These are phyloP conservation scores for Heliconius hewitsoni DNA, from an alignment of 1,140 invertebrate species.

Conservation along the genomic window DNA sequence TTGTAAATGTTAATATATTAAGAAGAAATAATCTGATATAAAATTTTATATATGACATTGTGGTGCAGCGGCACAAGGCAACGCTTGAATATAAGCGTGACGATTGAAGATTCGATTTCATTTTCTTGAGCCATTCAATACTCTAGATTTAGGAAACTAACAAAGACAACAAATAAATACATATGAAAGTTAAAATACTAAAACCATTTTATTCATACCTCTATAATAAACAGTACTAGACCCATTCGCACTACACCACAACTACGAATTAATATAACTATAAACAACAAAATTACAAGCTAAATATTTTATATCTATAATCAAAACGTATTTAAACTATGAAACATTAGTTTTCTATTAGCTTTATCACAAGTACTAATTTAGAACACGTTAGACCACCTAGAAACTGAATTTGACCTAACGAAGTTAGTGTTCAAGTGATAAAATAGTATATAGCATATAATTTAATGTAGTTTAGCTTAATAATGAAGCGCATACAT, in stretches of 20 bases:
- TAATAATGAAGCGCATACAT: not conserved
- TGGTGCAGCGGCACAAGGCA: no score
- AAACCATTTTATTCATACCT: no score
- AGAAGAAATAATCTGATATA: no score
- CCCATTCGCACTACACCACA: not conserved
- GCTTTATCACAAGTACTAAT: conserved; percentile 8
- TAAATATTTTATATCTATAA: not conserved
- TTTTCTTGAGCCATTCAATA: no score
- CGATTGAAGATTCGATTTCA: no score
- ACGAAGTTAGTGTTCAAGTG: conserved; percentile 7
- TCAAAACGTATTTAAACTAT: not conserved
- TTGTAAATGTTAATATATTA: not conserved
- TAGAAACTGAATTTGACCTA: not conserved
- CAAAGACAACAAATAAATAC: no score
- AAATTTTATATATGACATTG: no score
- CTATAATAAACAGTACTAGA: not conserved
- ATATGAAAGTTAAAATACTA: no score
- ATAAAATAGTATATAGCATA: conserved; percentile 1
- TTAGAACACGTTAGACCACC: conserved; percentile 13
- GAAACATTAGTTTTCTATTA: not conserved
- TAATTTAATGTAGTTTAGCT: not conserved
- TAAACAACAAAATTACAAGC: not conserved
- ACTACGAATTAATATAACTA: not conserved
- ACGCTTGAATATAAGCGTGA: no score
- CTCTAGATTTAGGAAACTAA: no score